A percentile compares a stretch with the other conserved stretches of the same genome.
These are phyloP conservation scores for Cricetomys ansorgei DNA, from an alignment of 2,113 vertebrate genomes.

Conservation along the genomic window DNA sequence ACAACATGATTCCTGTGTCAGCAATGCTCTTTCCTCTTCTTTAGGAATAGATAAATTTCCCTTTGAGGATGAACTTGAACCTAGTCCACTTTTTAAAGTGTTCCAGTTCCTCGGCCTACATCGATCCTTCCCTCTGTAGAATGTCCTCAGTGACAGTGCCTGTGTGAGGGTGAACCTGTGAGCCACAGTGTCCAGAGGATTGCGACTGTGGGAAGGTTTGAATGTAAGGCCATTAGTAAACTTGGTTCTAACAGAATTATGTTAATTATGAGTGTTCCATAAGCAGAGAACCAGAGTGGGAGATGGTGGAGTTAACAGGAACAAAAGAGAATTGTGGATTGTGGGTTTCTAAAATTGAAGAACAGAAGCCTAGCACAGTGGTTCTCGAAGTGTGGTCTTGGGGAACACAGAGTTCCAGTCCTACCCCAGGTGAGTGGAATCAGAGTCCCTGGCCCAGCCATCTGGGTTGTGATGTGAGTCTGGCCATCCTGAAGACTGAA, in stretches of 20 bases:
- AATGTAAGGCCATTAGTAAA: background rate
- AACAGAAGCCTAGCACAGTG: background rate
- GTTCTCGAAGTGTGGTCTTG: background rate
- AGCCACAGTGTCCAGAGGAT: background rate
- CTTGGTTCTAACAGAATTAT: background rate
- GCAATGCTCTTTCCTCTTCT: background rate
- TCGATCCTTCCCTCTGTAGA: background rate
- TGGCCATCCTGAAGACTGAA: background rate
- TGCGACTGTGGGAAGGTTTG: background rate
- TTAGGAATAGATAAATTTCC: background rate
- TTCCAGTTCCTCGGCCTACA: background rate
- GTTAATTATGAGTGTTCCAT: background rate
- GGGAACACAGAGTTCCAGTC: background rate
- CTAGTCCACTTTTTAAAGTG: background rate
- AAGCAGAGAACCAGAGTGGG: background rate
- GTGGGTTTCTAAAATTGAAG: background rate
- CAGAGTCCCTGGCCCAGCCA: background rate
- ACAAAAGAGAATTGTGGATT: background rate
- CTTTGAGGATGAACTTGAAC: background rate
- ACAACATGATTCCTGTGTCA: background rate
- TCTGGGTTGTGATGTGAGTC: background rate
- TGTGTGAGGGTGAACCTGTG: background rate
- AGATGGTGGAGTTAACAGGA: background rate
- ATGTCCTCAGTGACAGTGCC: background rate
- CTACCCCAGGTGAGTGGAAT: background rate